Evolutionary conservation across 1,140 invertebrate genomes (phyloP).

Genomic region (Euglossa dilemma): DNA sequence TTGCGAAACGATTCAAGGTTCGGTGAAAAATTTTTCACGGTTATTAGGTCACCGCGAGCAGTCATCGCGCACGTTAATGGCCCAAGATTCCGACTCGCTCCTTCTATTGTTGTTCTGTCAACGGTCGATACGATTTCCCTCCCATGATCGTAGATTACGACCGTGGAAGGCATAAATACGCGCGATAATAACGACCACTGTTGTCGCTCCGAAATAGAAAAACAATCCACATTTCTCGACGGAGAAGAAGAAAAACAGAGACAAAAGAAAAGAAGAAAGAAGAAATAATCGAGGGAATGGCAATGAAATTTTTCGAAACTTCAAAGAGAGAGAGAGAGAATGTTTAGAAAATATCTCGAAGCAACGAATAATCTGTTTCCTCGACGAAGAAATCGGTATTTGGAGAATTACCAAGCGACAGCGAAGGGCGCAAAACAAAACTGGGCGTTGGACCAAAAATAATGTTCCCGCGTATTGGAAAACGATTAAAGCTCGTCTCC

Average conservation of each 20-base stretch:
- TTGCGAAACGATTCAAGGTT: neutral
- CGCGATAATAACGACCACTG: no score
- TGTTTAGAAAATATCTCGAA: no score
- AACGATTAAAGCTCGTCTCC: neutral
- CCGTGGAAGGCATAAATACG: neutral
- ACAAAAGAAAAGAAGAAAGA: neutral
- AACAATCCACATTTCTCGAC: neutral
- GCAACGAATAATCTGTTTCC: neutral
- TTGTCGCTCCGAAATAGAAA: neutral
- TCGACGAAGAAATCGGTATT: neutral
- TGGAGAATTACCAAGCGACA: constrained; percentile 21
- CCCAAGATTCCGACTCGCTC: neutral
- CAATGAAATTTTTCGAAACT: no score
- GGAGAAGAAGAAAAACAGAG: neutral
- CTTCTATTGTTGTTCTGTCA: neutral
- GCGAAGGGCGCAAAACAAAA: constrained; percentile 30
- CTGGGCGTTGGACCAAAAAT: constrained; percentile 51
- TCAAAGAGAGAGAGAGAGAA: no score
- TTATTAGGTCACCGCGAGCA: neutral
- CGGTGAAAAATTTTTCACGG: neutral
- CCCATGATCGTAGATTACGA: constrained; percentile 15
- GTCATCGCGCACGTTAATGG: neutral
- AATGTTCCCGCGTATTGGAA: neutral
- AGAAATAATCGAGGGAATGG: no score
- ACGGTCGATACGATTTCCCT: constrained; percentile 23